These are phyloP conservation scores for Zoanthus sansibaricus DNA, from an alignment of 92 coral and sea anemone genomes.

Conservation along the genomic window DNA sequence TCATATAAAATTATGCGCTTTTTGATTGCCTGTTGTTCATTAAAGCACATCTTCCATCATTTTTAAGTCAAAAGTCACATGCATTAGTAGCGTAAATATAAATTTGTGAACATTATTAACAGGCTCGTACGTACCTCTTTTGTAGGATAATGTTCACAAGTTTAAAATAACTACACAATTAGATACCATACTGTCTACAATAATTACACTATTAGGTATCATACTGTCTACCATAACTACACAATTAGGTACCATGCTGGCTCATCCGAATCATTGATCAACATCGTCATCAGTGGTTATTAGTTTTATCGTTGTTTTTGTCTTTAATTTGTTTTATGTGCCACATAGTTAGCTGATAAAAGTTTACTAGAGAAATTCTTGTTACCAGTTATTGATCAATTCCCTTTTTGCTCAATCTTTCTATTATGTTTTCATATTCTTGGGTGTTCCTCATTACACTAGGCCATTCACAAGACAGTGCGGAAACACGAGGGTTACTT, in stretches of 20 bases:
- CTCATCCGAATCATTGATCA: no score
- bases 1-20: no score
- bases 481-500: conserved; percentile 93
- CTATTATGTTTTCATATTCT: background rate
- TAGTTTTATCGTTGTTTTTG: no score
- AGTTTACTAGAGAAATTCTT: no score
- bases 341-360: no score
- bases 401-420: background rate
- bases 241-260: background rate
- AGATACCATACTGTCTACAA: background rate
- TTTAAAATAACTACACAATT: background rate
- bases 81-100: background rate
- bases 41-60: no score
- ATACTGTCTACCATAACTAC: background rate
- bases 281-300: no score
- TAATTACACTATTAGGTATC: no score
- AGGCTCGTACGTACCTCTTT: background rate
- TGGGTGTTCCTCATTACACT: background rate
- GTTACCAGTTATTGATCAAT: background rate
- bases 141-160: background rate
- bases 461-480: conserved; percentile 89
- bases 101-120: background rate
- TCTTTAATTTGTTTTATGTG: no score
- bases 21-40: no score
- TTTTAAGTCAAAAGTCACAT: background rate